phyloP scores from a whole-genome alignment of 2,113 vertebrate species.

The Marmota monax region DNA sequence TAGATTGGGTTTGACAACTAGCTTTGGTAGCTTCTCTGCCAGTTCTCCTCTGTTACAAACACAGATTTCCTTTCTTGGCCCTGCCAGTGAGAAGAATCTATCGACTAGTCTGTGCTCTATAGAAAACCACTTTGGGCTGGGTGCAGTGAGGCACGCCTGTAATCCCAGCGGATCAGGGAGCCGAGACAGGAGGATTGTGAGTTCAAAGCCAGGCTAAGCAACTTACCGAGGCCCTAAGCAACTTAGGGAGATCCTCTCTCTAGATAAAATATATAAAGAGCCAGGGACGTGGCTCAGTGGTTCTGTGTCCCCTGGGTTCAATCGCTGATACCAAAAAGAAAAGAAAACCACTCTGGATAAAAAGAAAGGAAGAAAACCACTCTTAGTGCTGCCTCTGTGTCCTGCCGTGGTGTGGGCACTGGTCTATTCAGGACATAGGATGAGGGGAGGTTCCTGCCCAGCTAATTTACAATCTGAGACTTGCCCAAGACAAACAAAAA shows the following conservation, averaged over 20 bases:
- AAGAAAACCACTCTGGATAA: neutral
- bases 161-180: no score
- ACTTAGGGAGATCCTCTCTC: no score
- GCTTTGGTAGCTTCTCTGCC: neutral
- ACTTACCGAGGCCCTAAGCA: no score
- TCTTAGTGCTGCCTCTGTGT: neutral
- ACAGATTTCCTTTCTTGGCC: neutral
- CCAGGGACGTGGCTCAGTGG: no score
- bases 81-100: neutral
- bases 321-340: no score
- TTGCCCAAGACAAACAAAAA: neutral
- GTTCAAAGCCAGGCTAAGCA: no score
- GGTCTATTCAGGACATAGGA: neutral
- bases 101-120: neutral
- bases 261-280: no score
- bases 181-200: no score
- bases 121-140: neutral
- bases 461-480: neutral
- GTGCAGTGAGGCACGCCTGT: no score
- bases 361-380: neutral
- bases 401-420: neutral
- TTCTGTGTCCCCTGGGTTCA: no score
- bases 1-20: neutral
- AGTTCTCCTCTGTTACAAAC: neutral
- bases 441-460: neutral